Evolutionary conservation across 1,140 invertebrate genomes (phyloP).

Genomic region (Lucilia sericata): DNA sequence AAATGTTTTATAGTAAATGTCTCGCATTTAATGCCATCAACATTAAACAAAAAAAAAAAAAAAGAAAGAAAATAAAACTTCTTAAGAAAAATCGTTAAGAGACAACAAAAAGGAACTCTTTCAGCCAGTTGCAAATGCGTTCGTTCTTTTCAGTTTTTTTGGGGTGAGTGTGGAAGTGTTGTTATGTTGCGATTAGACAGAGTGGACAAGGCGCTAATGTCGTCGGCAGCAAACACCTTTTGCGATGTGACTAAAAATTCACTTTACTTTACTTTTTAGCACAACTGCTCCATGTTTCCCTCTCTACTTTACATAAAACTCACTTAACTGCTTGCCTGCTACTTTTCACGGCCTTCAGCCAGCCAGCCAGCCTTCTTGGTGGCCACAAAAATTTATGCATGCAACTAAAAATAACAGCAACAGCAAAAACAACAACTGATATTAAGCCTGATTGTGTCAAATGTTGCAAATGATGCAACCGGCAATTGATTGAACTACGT

Average conservation of each 20-base stretch:
- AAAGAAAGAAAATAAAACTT: not conserved
- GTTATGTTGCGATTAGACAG: conserved; percentile 36
- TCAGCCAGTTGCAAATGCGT: no score
- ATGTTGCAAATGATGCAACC: conserved; percentile 37
- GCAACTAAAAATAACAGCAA: conserved; percentile 43
- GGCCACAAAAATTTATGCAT: conserved; percentile 53
- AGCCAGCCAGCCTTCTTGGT: conserved; percentile 32
- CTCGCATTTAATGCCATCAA: conserved; percentile 17
- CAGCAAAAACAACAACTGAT: conserved; percentile 46
- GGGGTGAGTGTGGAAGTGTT: conserved; percentile 15
- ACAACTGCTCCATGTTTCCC: no score
- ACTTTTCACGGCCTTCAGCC: no score
- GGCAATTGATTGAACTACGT: conserved; percentile 18
- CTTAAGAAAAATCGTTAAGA: not conserved
- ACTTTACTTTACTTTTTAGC: conserved; percentile 51
- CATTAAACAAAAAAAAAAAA: not conserved
- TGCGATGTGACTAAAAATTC: conserved; percentile 66
- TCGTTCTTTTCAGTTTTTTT: not conserved
- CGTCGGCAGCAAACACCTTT: conserved; percentile 66
- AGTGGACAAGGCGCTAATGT: conserved; percentile 61
- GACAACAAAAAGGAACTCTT: no score
- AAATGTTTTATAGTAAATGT: conserved; percentile 5
- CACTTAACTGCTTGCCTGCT: no score
- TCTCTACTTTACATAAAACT: no score
- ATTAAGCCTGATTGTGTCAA: conserved; percentile 33